phyloP scores from a whole-genome alignment of 2,797 vertebrate species.

The Anomalospiza imberbis region DNA sequence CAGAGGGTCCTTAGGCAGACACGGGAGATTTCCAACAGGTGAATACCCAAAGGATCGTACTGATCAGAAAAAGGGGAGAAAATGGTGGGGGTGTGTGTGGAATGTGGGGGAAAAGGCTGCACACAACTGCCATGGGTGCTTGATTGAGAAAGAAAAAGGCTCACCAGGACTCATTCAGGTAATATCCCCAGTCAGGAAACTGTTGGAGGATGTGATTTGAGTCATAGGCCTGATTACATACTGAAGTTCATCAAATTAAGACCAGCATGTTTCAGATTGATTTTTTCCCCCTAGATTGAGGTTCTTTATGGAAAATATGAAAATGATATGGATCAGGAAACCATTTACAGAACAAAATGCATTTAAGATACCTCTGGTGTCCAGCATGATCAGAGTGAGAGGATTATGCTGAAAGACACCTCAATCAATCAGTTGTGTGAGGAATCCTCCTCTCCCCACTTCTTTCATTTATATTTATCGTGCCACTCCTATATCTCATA shows the following conservation, averaged over 20 bases:
- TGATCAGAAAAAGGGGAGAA: background rate
- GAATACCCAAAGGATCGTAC: background rate
- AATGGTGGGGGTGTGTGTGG: fast-evolving
- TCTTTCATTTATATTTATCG: background rate
- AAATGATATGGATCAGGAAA: background rate
- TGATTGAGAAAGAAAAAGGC: background rate
- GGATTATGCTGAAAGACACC: background rate
- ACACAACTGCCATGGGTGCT: background rate
- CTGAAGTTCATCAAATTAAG: background rate
- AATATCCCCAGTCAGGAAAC: background rate
- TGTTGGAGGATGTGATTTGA: background rate
- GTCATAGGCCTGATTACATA: background rate
- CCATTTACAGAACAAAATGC: background rate
- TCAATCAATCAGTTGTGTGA: background rate
- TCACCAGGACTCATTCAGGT: background rate
- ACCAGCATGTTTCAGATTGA: background rate
- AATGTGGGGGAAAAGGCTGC: background rate
- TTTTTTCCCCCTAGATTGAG: background rate
- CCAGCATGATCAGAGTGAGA: background rate
- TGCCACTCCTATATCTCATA: background rate
- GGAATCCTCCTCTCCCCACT: background rate
- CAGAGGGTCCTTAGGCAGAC: background rate
- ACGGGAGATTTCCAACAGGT: background rate
- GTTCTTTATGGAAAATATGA: background rate
- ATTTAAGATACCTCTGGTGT: background rate